These are phyloP conservation scores for Caradrina clavipalpis DNA, from an alignment of 2,888 invertebrate genomes.

Conservation along the genomic window DNA sequence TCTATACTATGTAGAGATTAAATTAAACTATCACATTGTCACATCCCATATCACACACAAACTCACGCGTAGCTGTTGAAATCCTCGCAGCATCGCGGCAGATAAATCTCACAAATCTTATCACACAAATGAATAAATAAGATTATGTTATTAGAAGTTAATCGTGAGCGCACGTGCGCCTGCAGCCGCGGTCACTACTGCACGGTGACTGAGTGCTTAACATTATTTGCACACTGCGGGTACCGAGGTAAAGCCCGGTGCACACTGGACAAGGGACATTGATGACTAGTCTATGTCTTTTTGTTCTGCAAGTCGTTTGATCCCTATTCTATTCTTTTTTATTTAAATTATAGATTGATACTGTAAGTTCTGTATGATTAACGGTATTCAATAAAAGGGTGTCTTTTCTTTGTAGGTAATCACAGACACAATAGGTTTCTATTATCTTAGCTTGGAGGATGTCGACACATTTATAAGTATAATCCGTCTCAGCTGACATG, in stretches of 20 bases:
- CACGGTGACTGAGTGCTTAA: constrained; percentile 43
- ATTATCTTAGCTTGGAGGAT: not conserved
- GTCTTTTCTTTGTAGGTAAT: not conserved
- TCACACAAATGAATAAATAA: not conserved
- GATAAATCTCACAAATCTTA: no score
- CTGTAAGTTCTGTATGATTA: not conserved
- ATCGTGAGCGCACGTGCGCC: constrained; percentile 10
- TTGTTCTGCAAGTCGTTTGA: no score
- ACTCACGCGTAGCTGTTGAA: constrained; percentile 54
- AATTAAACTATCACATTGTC: not conserved
- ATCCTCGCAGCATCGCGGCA: constrained; percentile 44
- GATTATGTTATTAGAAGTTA: constrained; percentile 10
- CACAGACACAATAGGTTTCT: not conserved
- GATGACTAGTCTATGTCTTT: not conserved
- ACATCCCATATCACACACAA: not conserved
- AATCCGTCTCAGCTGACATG: no score
- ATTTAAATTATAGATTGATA: not conserved
- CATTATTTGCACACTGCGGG: constrained; percentile 35
- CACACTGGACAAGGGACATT: constrained; percentile 3
- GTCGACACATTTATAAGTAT: no score
- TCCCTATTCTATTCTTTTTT: not conserved
- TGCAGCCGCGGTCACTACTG: not conserved
- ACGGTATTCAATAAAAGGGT: not conserved
- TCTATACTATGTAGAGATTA: no score
- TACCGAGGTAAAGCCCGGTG: not conserved